Evolutionary conservation across 1,140 invertebrate genomes (phyloP), one percentile per base, ranked within the genome.

Genomic region (Onthophagus taurus): DNA sequence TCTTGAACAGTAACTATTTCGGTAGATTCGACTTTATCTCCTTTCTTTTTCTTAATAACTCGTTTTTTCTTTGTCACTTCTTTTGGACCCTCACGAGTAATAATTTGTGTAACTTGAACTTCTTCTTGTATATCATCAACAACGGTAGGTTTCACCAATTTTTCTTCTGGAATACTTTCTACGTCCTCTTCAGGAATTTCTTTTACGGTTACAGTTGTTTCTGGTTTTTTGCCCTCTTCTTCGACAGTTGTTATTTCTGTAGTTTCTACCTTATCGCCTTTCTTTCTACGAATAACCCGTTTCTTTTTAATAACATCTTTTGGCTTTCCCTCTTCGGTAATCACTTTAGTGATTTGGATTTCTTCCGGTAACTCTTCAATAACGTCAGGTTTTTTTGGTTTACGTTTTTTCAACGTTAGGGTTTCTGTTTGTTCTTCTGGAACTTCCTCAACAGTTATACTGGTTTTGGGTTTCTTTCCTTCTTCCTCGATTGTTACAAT

Each of bases 191-290:
- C 49, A 3, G 53, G 50, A 7, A 50, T 21, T 37, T 49, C 49
- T 53, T 43, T 30, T 16, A 51, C 51, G 6, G 50, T 47, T 1
- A 65, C 55, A 2, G 57, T 61, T 5, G 55, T 61, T 29, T 67
- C 47, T 7, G 66, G 61, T 34, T 53, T 48, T 48, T 68, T 58
- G 21, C 64, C 61, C 41, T 68, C 62, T 52, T 67, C 61, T 53
- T 67, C 59, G 31, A 66, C 53, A 12, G 67, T 66, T 16, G 63
- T 63, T 34, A 64, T 67, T 59, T 71, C 66, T 8, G 63, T 69
- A 4, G 65, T 59, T 56, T 72, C 60, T 48, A 69, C 46, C 58
- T 53, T 57, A 18, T 54, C 20, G 53, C 57, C 17, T 31, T 33
- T 48, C 30, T 18, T 52, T 48, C 13, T 26, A 12, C 49, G 53